Percentiles rank a stretch among this genome's conserved stretches.
Conservation (phyloP, 2,888 invertebrate genomes). For the Alcis repandata region DNA sequence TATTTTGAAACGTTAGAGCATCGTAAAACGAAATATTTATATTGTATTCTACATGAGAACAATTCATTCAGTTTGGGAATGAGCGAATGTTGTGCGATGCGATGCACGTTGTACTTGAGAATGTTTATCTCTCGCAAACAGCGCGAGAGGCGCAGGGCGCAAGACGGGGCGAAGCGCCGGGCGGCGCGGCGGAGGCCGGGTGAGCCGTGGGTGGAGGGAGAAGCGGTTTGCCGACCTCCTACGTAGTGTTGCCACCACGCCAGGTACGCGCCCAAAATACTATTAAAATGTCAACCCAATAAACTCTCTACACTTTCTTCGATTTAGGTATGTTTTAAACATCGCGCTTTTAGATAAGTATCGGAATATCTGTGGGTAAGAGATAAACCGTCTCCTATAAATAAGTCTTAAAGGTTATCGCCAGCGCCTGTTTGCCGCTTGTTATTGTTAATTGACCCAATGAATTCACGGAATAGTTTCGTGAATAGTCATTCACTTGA, state of each 20-base stretch:
- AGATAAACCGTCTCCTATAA: constrained; percentile 6
- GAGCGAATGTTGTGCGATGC: background rate
- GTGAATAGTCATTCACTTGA: constrained; percentile 35
- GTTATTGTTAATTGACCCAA: constrained; percentile 32
- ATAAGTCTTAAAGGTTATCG: constrained; percentile 22
- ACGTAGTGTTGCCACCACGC: constrained; percentile 48
- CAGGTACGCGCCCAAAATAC: constrained; percentile 27
- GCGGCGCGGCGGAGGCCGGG: constrained; percentile 16
- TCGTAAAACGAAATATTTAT: too few relatives aligned
- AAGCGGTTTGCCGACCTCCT: constrained; percentile 63
- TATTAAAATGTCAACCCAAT: background rate
- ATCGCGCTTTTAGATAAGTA: background rate
- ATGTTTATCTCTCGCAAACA: constrained; percentile 39
- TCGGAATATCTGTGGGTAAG: background rate
- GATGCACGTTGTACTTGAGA: constrained; percentile 16
- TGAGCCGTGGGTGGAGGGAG: constrained; percentile 50
- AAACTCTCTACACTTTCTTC: background rate
- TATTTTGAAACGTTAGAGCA: background rate
- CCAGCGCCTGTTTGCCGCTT: constrained; percentile 18
- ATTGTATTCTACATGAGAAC: constrained; percentile 15
- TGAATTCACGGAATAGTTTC: constrained; percentile 32
- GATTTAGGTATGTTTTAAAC: background rate
- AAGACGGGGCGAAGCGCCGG: constrained; percentile 35
- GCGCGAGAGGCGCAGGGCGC: constrained; percentile 26
- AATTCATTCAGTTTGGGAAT: constrained; percentile 19